Evolutionary conservation across 2,888 invertebrate genomes (phyloP).

Genomic region (Drosophila putrida): DNA sequence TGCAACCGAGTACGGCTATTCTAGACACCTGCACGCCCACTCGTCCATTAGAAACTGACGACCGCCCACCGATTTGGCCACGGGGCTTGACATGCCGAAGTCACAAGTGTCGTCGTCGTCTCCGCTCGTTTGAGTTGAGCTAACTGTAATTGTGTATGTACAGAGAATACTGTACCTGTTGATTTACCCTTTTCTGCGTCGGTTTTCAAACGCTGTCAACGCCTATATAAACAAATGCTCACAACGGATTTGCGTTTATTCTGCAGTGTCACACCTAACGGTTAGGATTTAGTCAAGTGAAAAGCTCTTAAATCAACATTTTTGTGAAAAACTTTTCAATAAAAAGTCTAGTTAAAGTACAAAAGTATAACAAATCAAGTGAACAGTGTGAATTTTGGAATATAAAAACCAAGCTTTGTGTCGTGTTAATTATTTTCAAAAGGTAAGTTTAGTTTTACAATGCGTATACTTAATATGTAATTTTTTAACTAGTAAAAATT

Average conservation of each 20-base stretch:
- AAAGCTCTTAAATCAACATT: constrained; percentile 6
- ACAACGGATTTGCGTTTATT: constrained; percentile 77
- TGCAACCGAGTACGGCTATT: constrained; percentile 33
- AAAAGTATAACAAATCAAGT: constrained; percentile 7
- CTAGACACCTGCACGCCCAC: constrained; percentile 49
- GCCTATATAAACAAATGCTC: constrained; percentile 75
- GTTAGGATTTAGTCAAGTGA: constrained; percentile 45
- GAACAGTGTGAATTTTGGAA: background rate
- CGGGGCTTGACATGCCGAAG: constrained; percentile 28
- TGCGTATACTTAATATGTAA: background rate
- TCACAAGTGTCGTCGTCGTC: constrained; percentile 47
- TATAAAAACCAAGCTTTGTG: background rate
- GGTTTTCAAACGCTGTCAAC: constrained; percentile 38
- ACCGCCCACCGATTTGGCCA: constrained; percentile 41
- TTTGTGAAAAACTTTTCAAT: constrained; percentile 10
- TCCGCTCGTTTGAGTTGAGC: constrained; percentile 15
- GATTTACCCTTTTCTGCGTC: constrained; percentile 72
- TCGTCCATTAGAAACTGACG: constrained; percentile 14
- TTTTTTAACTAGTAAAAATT: too few relatives aligned
- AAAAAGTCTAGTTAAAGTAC: background rate
- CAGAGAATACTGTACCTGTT: constrained; percentile 63
- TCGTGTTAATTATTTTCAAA: background rate
- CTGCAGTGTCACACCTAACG: constrained; percentile 70
- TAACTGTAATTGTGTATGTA: constrained; percentile 12
- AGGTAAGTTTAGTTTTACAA: constrained; percentile 26